Evolutionary conservation across 2,113 vertebrate genomes (phyloP).

Genomic region (Alectura lathami): DNA sequence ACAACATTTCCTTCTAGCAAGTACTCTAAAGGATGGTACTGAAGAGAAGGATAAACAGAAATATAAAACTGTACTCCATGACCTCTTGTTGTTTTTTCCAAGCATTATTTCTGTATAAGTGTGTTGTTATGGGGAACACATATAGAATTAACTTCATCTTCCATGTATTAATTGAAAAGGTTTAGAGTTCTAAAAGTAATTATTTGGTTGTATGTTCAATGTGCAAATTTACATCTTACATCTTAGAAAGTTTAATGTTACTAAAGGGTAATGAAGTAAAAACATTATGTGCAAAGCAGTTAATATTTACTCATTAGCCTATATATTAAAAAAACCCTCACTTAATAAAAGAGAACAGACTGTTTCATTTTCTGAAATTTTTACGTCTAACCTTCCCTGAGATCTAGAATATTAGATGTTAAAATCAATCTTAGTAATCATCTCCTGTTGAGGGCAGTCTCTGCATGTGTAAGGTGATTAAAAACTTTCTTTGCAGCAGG

Average conservation of each 20-base stretch:
- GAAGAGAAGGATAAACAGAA: neutral
- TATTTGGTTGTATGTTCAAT: neutral
- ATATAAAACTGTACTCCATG: neutral
- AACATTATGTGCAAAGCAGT: neutral
- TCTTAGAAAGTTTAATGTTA: neutral
- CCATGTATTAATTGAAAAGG: neutral
- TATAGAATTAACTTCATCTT: neutral
- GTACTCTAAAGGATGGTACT: neutral
- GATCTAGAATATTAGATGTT: neutral
- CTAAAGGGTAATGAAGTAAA: neutral
- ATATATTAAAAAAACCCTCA: neutral
- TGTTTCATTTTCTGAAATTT: neutral
- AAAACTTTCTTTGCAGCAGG: neutral
- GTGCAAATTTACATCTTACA: neutral
- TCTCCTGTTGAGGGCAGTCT: conserved; percentile 24
- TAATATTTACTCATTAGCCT: neutral
- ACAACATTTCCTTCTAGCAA: neutral
- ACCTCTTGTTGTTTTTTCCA: neutral
- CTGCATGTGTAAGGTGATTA: neutral
- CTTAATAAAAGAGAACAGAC: neutral
- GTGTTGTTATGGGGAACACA: neutral
- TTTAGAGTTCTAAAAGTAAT: neutral
- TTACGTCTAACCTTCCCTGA: neutral
- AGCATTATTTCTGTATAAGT: neutral
- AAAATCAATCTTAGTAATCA: neutral